Conservation (phyloP, 2,888 invertebrate species). For the Ormyrus thymus region DNA sequence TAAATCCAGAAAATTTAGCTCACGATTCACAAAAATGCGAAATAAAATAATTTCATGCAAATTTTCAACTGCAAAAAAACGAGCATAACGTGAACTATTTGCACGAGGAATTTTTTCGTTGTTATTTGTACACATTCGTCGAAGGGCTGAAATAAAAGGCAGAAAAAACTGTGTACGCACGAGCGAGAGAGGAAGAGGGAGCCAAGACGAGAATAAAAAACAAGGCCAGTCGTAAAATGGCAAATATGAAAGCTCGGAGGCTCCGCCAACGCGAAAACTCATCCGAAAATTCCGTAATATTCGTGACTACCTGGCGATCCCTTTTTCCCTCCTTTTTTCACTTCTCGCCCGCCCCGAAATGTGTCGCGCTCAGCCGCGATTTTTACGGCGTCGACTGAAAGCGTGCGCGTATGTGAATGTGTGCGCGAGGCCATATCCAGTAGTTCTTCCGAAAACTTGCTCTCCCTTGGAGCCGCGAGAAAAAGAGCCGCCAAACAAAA, state of each 20-base stretch:
- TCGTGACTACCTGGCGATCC: not conserved
- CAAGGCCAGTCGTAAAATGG: constrained; percentile 22
- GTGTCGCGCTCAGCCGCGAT: constrained; percentile 26
- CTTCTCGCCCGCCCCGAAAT: not conserved
- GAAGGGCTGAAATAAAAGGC: not conserved
- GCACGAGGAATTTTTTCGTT: constrained; percentile 8
- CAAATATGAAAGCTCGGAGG: constrained; percentile 9
- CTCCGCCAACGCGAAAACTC: constrained; percentile 18
- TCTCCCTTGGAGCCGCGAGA: not conserved
- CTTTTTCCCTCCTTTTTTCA: not conserved
- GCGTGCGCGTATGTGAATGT: not conserved
- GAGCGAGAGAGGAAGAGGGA: too few relatives aligned
- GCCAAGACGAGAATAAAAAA: constrained; percentile 34
- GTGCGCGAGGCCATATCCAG: too few relatives aligned
- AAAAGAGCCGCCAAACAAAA: not conserved
- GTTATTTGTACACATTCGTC: constrained; percentile 4
- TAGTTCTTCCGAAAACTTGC: too few relatives aligned
- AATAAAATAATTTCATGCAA: not conserved
- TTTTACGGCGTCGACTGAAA: constrained; percentile 14
- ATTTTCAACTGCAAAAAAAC: not conserved
- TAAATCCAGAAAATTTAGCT: not conserved
- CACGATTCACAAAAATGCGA: not conserved
- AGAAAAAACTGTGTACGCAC: too few relatives aligned
- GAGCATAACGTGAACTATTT: not conserved
- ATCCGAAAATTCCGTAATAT: constrained; percentile 20